phyloP scores from a whole-genome alignment of 2,888 invertebrate genomes.

The Coelogynopora nodosa region DNA sequence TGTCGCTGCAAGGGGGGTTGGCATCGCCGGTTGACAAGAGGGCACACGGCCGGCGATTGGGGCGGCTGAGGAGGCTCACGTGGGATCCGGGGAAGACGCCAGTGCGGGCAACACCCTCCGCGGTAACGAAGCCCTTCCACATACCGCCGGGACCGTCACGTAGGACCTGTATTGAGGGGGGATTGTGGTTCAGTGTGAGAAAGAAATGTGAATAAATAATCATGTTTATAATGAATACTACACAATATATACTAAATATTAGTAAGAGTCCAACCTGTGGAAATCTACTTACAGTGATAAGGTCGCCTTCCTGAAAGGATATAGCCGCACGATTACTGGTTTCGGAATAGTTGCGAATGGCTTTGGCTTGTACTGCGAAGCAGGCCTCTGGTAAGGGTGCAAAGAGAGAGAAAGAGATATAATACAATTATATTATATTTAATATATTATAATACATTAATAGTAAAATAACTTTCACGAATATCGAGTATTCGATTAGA shows the following conservation, averaged over 20 bases:
- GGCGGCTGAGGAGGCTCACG: background rate
- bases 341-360: background rate
- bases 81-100: conserved; percentile 58
- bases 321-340: background rate
- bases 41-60: background rate
- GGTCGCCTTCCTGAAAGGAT: conserved; percentile 6
- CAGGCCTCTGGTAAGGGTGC: background rate
- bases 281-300: background rate
- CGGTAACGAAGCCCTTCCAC: conserved; percentile 60
- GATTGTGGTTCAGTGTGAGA: background rate
- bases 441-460: no score
- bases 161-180: conserved; percentile 54
- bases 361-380: background rate
- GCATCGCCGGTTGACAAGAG: background rate
- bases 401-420: no score
- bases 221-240: background rate
- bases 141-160: conserved; percentile 58
- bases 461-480: no score
- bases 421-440: no score
- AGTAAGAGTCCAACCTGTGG: background rate
- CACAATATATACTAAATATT: no score
- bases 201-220: background rate
- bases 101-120: conserved; percentile 59
- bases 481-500: no score
- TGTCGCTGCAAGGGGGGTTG: background rate